A percentile compares a stretch with the other conserved stretches of the same genome.
Evolutionary conservation across 2,888 invertebrate genomes (phyloP).

Genomic region (Ptychoptera albimana): DNA sequence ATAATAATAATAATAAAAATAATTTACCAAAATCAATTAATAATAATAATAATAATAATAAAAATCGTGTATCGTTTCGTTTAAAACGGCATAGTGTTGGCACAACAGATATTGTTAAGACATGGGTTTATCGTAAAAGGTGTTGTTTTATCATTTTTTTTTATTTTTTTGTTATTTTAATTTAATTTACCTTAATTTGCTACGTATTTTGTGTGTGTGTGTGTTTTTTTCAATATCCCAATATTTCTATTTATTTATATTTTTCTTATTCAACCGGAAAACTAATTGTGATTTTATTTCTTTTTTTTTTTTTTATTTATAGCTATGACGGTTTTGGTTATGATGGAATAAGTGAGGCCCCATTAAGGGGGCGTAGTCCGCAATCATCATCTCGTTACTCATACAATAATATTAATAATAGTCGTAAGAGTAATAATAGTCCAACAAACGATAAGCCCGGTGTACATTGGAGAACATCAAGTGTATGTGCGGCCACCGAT

Average conservation of each 20-base stretch:
- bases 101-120: slow-evolving; percentile 11
- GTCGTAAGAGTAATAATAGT: no score
- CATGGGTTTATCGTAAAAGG: slow-evolving; percentile 11
- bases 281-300: not conserved
- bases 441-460: slow-evolving; percentile 2
- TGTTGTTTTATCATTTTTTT: slow-evolving; percentile 3
- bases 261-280: not conserved
- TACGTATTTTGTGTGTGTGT: not conserved
- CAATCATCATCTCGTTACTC: slow-evolving; percentile 9
- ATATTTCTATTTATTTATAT: not conserved
- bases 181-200: not conserved
- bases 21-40: not conserved
- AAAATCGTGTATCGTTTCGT: slow-evolving; percentile 1
- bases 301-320: slow-evolving; percentile 3
- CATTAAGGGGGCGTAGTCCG: slow-evolving; percentile 8
- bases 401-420: slow-evolving; percentile 8
- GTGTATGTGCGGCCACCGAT: slow-evolving; percentile 7
- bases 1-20: not conserved
- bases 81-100: slow-evolving; percentile 7
- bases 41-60: not conserved
- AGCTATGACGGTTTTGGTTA: slow-evolving; percentile 9
- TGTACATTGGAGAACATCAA: slow-evolving; percentile 10
- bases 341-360: slow-evolving; percentile 8
- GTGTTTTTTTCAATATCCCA: not conserved
- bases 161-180: not conserved